Evolutionary conservation across 2,797 vertebrate species (phyloP), one percentile per base, ranked within the genome.

Genomic region (Mionectes olivaceus): DNA sequence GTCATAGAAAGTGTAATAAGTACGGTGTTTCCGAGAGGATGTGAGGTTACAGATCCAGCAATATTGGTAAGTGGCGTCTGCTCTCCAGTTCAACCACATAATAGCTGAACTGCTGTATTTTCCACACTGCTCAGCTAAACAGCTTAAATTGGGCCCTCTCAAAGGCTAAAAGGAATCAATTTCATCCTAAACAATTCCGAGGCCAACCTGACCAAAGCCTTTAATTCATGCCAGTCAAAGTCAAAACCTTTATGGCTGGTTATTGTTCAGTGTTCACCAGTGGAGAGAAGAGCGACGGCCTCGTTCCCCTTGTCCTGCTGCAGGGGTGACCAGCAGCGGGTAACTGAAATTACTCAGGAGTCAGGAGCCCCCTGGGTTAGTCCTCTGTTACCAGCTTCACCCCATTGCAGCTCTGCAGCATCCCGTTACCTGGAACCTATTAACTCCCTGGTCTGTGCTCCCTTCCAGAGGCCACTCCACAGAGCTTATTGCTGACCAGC

Each of bases 61-160:
- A 2, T 46, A 90, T 74, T 1, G 5, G 87, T 88, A 93, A 95
- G 90, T 15, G 77, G 88, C 1, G 2, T 39, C 92, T 89, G 78
- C 85, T 91, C 94, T 91, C 74, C 85, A 44, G 68, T 70, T 87
- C 82, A 93, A 97, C 96, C 95, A 96, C 96, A 94, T 90, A 94
- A 95, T 87, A 94, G 78, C 93, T 96, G 21, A 94, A 92, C 56
- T 95, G 88, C 78, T 14, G 3, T 30, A 93, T 96, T 97, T 96
- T 97, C 95, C 94, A 90, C 81, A 82, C 25, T 93, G 89, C 93
- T 97, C 95, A 96, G 95, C 91, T 97, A 84, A 96, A 94, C 76
- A 91, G 93, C 80, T 52, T 89, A 91, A 96, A 93, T 93, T 93
- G 93, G 87, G 79, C 87, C 76, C 59, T 95, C 91, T 93, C 30